Percentiles rank a stretch among this genome's conserved stretches.
Conservation (phyloP, 1,140 invertebrate genomes). For the Neodiprion pinetum region DNA sequence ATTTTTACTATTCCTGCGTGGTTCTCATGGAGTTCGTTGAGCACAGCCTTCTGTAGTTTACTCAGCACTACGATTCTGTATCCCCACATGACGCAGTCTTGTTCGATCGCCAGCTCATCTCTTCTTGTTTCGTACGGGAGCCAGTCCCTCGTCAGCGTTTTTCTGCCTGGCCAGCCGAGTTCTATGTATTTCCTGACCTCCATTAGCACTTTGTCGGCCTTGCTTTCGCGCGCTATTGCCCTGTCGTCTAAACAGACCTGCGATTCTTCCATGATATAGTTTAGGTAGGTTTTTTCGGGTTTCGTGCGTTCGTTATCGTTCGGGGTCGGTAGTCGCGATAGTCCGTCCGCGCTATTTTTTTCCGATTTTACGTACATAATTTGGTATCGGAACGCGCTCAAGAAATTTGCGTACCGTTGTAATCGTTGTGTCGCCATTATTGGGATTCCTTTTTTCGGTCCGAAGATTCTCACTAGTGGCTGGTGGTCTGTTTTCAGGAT, state of each 20-base stretch:
- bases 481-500: slow-evolving; percentile 59
- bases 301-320: background rate
- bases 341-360: slow-evolving; percentile 12
- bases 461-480: slow-evolving; percentile 59
- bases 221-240: slow-evolving; percentile 32
- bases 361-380: slow-evolving; percentile 1
- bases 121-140: slow-evolving; percentile 8
- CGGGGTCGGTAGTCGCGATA: slow-evolving; percentile 6
- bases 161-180: slow-evolving; percentile 19
- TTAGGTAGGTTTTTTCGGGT: background rate
- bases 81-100: slow-evolving; percentile 27
- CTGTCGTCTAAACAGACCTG: background rate
- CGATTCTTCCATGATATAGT: background rate
- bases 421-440: slow-evolving; percentile 32
- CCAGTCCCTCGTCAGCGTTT: background rate
- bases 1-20: slow-evolving; percentile 39
- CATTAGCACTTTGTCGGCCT: slow-evolving; percentile 24
- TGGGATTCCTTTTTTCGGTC: slow-evolving; percentile 42
- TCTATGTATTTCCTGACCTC: slow-evolving; percentile 27
- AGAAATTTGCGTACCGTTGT: slow-evolving; percentile 17
- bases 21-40: slow-evolving; percentile 34
- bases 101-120: slow-evolving; percentile 24
- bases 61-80: slow-evolving; percentile 38
- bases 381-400: slow-evolving; percentile 7
- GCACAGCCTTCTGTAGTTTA: slow-evolving; percentile 21